Base-by-base conservation (phyloP, 2,797 vertebrate genomes). In the Myripristis murdjan region DNA sequence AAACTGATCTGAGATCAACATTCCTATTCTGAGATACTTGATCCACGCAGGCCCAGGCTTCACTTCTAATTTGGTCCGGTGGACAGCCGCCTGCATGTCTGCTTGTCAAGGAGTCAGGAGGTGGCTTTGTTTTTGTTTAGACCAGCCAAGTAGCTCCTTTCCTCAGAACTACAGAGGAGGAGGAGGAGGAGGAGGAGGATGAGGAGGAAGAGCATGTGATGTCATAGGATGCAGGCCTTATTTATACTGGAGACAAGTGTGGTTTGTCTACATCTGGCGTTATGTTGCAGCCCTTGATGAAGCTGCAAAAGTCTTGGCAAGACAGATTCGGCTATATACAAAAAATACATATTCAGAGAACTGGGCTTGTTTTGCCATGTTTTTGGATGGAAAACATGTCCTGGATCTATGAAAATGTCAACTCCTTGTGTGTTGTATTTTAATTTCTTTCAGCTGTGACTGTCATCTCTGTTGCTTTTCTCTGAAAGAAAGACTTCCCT, bases 31-130 rank as follows among this genome's bases (percentile, higher is more conserved):
- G 59, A 73, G 83, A 84, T 53, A 87, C 84, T 43, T 49, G 83
- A 84, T 85, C 79, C 64, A 24, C 10, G 62, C 75, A 55, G 78
- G 78, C 41, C 76, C 74, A 54, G 66, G 80, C 82, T 83, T 86
- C 73, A 66, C 54, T 83, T 84, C 84, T 90, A 89, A 89, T 86
- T 89, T 64, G 60, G 86, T 86, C 74, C 48, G 4, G 47, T 0
- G 39, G 49, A 6, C 58, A 52, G 80, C 72, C 55, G 69, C 70
- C 83, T 48, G 64, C 41, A 6, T 72, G 80, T 76, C 78, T 81
- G 77, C 68, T 48, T 55, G 23, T 51, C 74, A 0, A 1, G 12
- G 53, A 64, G 79, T 61, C 70, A 12, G 41, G 73, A 70, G 75
- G 53, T 66, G 20, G n/a, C 47, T 64, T 39, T 64, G 47, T 43